Evolutionary conservation across 2,113 vertebrate genomes (phyloP), one percentile per base, ranked within the genome.

Genomic region (Thomomys bottae): DNA sequence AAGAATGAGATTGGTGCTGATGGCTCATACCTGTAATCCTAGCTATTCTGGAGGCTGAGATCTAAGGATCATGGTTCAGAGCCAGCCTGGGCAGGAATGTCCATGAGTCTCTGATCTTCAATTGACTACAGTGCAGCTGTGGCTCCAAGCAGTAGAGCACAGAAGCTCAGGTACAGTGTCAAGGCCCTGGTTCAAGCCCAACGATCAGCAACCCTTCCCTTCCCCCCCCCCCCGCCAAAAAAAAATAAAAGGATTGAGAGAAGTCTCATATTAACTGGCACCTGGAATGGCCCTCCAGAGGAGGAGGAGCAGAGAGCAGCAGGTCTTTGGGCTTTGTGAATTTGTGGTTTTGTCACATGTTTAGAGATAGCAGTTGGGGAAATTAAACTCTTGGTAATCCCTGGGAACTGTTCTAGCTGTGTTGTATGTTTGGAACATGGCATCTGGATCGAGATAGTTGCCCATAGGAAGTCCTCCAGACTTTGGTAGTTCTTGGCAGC

Each of bases 291-390:
- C 42, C 30, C 66, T 24, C 45, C 9, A 1, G 32, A 5, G 7
- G 11, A 61, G 9, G 45, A 10, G 61, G 42, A 67, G 17, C 12
- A 30, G 38, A 1, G 67, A 38, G 75, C 49, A 45, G 28, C 12
- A 26, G n/a, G 32, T 12, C 12, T 80, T 2, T 17, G 32, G 49
- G 54, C 3, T 68, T 21, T 10, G 38, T n/a, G 26, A 36, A 20
- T 76, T 66, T 23, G 20, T 87, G 49, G 36, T 28, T 84, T 73
- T 49, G 4, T 15, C 49, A 5, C 8, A 17, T 23, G 20, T 32
- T 66, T 84, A n/a, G 87, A 38, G 67, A 70, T 17, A 77, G 26
- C 72, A 66, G 32, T 59, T 72, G 72, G 75, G 63, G 42, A 49
- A 68, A 68, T 54, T 12, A 28, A 67, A 54, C 34, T 59, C 1